Evolutionary conservation across 2,113 vertebrate genomes (phyloP).

Genomic region (Lynx canadensis): DNA sequence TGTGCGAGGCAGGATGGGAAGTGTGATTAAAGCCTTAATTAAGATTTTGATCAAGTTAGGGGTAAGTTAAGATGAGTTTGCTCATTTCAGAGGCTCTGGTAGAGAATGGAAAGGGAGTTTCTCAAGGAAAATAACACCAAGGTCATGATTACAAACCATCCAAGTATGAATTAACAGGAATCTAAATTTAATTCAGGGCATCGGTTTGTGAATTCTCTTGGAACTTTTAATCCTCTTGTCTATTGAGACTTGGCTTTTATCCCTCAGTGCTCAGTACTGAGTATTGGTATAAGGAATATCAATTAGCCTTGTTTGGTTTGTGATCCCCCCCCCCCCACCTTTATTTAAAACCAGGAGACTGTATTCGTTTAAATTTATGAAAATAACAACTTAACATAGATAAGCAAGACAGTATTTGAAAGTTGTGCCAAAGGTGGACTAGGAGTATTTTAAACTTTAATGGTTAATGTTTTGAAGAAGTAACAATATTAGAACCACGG

Average conservation of each 20-base stretch:
- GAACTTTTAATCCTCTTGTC: slow-evolving; percentile 27
- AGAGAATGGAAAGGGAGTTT: slow-evolving; percentile 42
- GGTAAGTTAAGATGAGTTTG: not conserved
- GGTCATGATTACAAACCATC: slow-evolving; percentile 17
- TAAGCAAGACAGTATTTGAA: slow-evolving; percentile 1
- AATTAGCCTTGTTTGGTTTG: slow-evolving; percentile 43
- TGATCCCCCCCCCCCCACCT: not conserved
- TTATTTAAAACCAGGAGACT: slow-evolving; percentile 38
- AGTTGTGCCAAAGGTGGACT: not conserved
- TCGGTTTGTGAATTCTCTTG: slow-evolving; percentile 45
- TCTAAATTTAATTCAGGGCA: slow-evolving; percentile 59
- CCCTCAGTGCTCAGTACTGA: not conserved
- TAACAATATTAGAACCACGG: not conserved
- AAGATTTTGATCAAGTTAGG: slow-evolving; percentile 13
- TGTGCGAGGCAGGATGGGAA: slow-evolving; percentile 23
- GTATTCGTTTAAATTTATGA: not conserved
- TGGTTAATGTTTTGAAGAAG: not conserved
- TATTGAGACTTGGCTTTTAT: slow-evolving; percentile 49
- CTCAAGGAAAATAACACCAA: slow-evolving; percentile 50
- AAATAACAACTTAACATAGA: slow-evolving; percentile 29
- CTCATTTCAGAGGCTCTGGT: not conserved
- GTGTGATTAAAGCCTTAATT: slow-evolving; percentile 59
- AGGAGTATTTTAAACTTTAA: slow-evolving; percentile 3
- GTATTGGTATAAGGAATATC: slow-evolving; percentile 25
- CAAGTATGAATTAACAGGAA: slow-evolving; percentile 24